Evolutionary conservation across 2,113 vertebrate genomes (phyloP).

Genomic region (Chiloscyllium plagiosum): DNA sequence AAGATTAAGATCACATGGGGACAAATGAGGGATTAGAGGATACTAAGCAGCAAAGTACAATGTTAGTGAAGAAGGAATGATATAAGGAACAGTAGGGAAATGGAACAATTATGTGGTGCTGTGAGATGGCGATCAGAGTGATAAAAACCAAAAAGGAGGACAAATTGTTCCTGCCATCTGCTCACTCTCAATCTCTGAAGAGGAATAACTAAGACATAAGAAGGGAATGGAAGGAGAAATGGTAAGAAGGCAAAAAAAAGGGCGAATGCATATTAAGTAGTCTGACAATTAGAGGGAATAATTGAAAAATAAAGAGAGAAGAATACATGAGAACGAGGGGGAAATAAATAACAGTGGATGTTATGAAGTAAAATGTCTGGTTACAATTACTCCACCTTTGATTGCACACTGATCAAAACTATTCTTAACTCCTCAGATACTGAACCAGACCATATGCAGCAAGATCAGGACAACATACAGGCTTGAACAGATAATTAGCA

Average conservation of each 20-base stretch:
- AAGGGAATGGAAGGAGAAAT: not conserved
- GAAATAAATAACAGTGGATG: not conserved
- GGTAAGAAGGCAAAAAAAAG: not conserved
- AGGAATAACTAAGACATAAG: not conserved
- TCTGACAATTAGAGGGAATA: not conserved
- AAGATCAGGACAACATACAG: not conserved
- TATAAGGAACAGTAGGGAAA: not conserved
- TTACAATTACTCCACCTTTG: not conserved
- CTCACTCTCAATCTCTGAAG: no score
- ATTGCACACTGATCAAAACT: not conserved
- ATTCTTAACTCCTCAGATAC: not conserved
- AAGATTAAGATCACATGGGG: no score
- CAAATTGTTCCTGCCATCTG: not conserved
- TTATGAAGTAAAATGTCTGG: not conserved
- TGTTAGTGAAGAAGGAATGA: not conserved
- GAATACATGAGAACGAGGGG: not conserved
- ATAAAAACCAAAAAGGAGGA: not conserved
- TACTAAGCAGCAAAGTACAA: no score
- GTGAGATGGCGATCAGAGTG: not conserved
- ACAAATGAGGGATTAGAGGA: no score
- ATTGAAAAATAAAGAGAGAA: not conserved
- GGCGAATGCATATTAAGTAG: not conserved
- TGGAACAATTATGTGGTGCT: not conserved
- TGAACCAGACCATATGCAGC: not conserved
- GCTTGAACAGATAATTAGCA: not conserved